phyloP scores from a whole-genome alignment of 2,797 vertebrate species.

The Danionella dracula region DNA sequence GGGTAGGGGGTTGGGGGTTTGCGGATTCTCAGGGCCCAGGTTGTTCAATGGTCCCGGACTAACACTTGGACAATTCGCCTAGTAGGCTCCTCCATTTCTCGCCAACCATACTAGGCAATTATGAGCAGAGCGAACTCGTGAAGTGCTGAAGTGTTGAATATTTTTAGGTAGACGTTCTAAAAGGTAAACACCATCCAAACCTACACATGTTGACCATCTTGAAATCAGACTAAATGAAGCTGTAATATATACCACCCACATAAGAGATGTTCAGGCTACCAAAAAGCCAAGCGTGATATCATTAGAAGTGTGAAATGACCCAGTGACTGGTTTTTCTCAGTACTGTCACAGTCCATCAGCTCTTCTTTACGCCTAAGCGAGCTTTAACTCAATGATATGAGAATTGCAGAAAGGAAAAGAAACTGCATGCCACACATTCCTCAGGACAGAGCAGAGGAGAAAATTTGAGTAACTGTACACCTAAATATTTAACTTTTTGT shows the following conservation, averaged over 20 bases:
- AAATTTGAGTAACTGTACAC: no score
- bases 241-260: not conserved
- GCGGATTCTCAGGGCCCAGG: no score
- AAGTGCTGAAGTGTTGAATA: no score
- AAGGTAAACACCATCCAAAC: no score
- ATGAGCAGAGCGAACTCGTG: no score
- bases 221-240: not conserved
- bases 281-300: conserved; percentile 5
- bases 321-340: conserved; percentile 13
- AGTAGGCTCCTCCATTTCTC: no score
- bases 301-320: conserved; percentile 26
- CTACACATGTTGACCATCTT: not conserved
- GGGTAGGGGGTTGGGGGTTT: no score
- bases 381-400: conserved; percentile 4
- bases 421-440: not conserved
- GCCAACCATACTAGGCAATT: no score
- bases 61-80: no score
- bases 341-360: conserved; percentile 20
- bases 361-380: not conserved
- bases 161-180: no score
- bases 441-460: not conserved
- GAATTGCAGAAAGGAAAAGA: not conserved
- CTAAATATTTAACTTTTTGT: no score
- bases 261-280: not conserved
- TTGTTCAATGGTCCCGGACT: no score